Evolutionary conservation across 2,797 vertebrate species (phyloP).

Genomic region (Distichodus sexfasciatus): DNA sequence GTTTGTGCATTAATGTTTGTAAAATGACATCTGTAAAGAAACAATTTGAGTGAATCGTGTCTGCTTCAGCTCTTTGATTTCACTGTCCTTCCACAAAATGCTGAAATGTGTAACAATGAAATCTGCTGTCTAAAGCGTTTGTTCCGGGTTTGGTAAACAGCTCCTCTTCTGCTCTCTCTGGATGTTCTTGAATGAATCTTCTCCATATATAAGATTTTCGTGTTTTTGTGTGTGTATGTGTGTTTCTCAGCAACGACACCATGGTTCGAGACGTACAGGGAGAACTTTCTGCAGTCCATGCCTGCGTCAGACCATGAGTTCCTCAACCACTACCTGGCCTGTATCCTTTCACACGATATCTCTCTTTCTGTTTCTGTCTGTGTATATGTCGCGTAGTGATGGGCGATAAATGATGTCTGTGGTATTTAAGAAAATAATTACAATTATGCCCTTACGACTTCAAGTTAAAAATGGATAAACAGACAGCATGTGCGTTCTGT

Average conservation of each 20-base stretch:
- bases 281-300: constrained; percentile 94
- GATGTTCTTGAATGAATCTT: not conserved
- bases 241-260: constrained; percentile 84
- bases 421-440: no score
- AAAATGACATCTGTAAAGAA: no score
- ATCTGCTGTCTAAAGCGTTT: not conserved
- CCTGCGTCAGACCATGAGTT: constrained; percentile 95
- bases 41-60: no score
- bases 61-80: constrained; percentile 7
- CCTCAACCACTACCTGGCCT: constrained; percentile 95
- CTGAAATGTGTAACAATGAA: not conserved
- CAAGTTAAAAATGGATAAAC: no score
- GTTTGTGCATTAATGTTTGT: not conserved
- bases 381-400: not conserved
- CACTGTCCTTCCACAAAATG: not conserved
- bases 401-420: no score
- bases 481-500: no score
- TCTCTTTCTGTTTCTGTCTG: not conserved
- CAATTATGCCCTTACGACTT: no score
- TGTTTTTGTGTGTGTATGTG: constrained; percentile 36
- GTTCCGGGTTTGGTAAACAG: constrained; percentile 6
- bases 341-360: constrained; percentile 84
- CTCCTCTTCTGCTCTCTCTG: constrained; percentile 15
- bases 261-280: constrained; percentile 96
- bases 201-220: no score